A percentile compares a stretch with the other conserved stretches of the same genome.
These are phyloP conservation scores for Holothuria glaberrima DNA, from an alignment of 35 echinoderm and acorn worm genomes.

Conservation along the genomic window DNA sequence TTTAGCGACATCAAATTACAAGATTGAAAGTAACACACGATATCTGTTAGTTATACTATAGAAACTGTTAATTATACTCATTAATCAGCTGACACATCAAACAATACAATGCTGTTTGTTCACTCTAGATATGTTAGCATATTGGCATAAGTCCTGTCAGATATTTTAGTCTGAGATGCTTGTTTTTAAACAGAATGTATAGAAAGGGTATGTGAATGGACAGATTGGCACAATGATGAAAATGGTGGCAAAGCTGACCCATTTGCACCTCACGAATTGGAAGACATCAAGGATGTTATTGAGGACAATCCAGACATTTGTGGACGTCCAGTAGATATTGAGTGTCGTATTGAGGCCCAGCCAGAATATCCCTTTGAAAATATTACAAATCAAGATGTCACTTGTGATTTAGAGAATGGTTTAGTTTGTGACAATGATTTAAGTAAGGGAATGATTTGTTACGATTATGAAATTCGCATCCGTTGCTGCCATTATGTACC, in stretches of 20 bases:
- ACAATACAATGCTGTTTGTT: no score
- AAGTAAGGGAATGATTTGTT: background rate
- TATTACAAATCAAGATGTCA: constrained; percentile 13
- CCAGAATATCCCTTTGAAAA: constrained; percentile 19
- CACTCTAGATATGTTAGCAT: no score
- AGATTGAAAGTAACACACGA: no score
- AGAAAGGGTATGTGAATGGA: constrained; percentile 41
- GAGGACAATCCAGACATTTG: constrained; percentile 20
- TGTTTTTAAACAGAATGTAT: constrained; percentile 40
- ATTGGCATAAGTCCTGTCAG: no score
- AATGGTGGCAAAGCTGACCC: background rate
- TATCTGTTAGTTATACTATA: no score
- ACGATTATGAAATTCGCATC: constrained; percentile 47
- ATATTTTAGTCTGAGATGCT: background rate
- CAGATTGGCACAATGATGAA: constrained; percentile 48
- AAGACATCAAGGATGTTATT: background rate
- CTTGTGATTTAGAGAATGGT: constrained; percentile 37
- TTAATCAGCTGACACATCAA: no score
- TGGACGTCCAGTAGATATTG: constrained; percentile 31
- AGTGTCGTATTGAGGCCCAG: constrained; percentile 20
- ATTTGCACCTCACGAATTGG: background rate
- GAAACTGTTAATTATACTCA: no score
- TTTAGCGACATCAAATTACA: no score
- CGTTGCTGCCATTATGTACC: constrained; percentile 45
- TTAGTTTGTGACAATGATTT: constrained; percentile 13